Percentiles rank a stretch among this genome's conserved stretches.
phyloP scores from a whole-genome alignment of 2,888 invertebrate species.

The Scaeva pyrastri region DNA sequence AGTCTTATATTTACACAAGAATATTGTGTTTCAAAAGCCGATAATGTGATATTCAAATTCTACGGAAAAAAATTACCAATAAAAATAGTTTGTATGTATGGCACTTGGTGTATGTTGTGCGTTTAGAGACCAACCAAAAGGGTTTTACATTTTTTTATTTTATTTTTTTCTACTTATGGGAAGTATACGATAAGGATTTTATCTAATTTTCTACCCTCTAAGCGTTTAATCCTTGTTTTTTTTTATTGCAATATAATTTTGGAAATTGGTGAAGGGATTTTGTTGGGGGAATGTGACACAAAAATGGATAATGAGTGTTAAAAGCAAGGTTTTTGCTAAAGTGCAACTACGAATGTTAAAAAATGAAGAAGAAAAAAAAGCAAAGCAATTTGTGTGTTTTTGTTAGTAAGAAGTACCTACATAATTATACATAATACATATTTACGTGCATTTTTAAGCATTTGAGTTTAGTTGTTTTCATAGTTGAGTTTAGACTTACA shows the following conservation, averaged over 20 bases:
- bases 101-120: constrained; percentile 6
- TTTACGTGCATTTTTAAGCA: background rate
- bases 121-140: constrained; percentile 14
- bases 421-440: background rate
- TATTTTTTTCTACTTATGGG: constrained; percentile 1
- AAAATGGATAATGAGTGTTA: constrained; percentile 31
- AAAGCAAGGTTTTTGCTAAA: constrained; percentile 22
- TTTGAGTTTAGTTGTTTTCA: background rate
- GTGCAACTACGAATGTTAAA: constrained; percentile 12
- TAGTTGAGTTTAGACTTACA: background rate
- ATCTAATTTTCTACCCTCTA: constrained; percentile 33
- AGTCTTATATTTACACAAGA: constrained; percentile 13
- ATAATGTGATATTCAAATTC: constrained; percentile 49
- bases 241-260: constrained; percentile 9
- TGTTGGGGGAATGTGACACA: background rate
- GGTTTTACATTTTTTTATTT: constrained; percentile 9
- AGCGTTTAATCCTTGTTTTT: constrained; percentile 34
- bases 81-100: background rate
- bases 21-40: constrained; percentile 45
- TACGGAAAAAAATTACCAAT: constrained; percentile 46
- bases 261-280: constrained; percentile 16
- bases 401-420: constrained; percentile 8
- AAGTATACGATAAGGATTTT: constrained; percentile 39
- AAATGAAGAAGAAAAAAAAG: constrained; percentile 9
- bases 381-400: constrained; percentile 28